Percentiles rank a stretch among this genome's conserved stretches.
Conservation (phyloP, 2,888 invertebrate species). For the Lathronympha strigana region DNA sequence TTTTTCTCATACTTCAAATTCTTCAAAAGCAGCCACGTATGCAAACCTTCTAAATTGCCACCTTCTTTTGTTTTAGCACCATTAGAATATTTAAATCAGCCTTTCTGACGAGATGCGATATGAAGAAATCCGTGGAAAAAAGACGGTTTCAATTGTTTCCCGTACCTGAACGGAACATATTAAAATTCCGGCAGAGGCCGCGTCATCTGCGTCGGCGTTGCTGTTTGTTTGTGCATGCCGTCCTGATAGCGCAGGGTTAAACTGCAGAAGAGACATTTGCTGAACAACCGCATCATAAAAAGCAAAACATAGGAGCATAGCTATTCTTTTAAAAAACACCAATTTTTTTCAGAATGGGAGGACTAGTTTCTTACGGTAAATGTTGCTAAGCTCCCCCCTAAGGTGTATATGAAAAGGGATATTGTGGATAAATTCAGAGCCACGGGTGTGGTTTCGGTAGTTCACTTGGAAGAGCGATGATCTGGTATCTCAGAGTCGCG, state of each 20-base stretch:
- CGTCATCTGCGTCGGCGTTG: slow-evolving; percentile 37
- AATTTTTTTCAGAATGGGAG: too few species aligned
- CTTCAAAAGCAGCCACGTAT: neutral
- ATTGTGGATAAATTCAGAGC: too few species aligned
- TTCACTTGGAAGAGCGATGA: too few species aligned
- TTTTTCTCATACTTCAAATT: too few species aligned
- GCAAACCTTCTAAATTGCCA: slow-evolving; percentile 11
- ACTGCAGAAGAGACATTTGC: neutral
- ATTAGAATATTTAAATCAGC: slow-evolving; percentile 24
- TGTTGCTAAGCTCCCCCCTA: too few species aligned
- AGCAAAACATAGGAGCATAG: too few species aligned
- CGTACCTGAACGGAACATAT: slow-evolving; percentile 38
- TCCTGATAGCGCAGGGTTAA: slow-evolving; percentile 19
- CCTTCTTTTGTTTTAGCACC: slow-evolving; percentile 8
- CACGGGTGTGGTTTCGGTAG: too few species aligned
- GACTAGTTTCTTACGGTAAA: too few species aligned
- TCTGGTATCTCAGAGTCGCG: too few species aligned
- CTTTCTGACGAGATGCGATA: slow-evolving; percentile 28
- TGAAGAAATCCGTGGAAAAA: slow-evolving; percentile 9
- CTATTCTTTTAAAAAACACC: too few species aligned
- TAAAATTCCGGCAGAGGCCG: slow-evolving; percentile 36
- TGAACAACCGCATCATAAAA: too few species aligned
- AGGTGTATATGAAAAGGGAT: too few species aligned
- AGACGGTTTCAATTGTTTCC: slow-evolving; percentile 30
- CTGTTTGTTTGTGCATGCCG: slow-evolving; percentile 35